Base-by-base conservation (phyloP, 1,140 invertebrate genomes). In the Bicyclus anynana region DNA sequence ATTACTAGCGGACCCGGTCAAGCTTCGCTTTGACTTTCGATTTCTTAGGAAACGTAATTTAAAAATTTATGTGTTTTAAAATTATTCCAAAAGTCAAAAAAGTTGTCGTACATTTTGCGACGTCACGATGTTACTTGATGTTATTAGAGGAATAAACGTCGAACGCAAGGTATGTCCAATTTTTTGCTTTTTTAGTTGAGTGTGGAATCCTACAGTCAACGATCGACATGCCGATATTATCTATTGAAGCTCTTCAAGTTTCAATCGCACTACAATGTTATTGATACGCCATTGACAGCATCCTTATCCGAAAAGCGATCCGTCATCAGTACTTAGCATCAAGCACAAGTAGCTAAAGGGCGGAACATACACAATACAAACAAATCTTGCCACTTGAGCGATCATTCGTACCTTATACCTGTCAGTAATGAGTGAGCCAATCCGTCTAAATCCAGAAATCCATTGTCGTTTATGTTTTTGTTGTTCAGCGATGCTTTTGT, bases 251-350 rank as follows among this genome's bases (percentile, higher is more conserved):
- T 40, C 37, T 40, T 20, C n/a, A 51, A 38, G 29, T 29, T 55
- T 18, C 35, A 50, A 23, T 52, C 50, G 38, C 50, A 38, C 50
- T 18, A 40, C 16, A 29, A 49, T 17, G 37, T 40, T 42, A 56
- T 50, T 56, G 53, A 55, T 55, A 56, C 54, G 4, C 17, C 50
- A 52, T 52, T 59, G 49, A 52, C 56, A 47, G 50, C 20, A 44
- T 48, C 20, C 16, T 60, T 57, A 60, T 44, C 51, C 33, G 40
- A 59, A 62, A 64, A 62, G 46, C 66, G 51, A 71, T 71, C 62
- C 60, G 53, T 59, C 57, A 63, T 55, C 55, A 50, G 26, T 65
- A 42, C 53, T 66, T 40, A 40, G 62, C 48, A 67, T 72, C 67
- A 70, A 63, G 63, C 67, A 61, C 52, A 57, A 40, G 61, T 66